Base-by-base conservation (phyloP, 2,888 invertebrate species). In the Conchocele bisecta region DNA sequence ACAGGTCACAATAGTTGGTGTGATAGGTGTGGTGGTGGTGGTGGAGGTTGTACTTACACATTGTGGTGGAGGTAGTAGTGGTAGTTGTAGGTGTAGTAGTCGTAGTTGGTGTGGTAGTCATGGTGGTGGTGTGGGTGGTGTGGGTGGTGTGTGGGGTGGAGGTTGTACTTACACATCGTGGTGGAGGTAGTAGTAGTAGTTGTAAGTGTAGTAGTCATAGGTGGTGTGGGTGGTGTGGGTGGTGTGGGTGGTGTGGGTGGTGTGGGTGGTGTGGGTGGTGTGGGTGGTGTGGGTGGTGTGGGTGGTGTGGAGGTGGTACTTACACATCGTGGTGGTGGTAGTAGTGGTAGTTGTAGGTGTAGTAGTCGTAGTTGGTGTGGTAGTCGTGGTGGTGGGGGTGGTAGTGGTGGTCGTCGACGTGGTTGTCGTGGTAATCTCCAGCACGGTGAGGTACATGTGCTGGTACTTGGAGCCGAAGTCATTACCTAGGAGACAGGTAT, bases 401-500 rank as follows among this genome's bases (percentile, higher is more conserved):
- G 83, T 78, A 4, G 84, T 81, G 22, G 79, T 81, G 0, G 82
- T 84, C 0, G 83, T 78, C 4, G 78, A 63, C 4, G 75, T 79
- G 22, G 80, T 75, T 5, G 75, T 81, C 0, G 79, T 80, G 0
- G 81, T 77, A 17, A 69, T 64, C 17, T 66, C 70, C 1, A 77
- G 41, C 3, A 88, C 84, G 3, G 65, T 83, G 6, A 88, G 68
- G 68, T 79, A 86, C 41, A 82, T 85, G 28, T 79, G 77, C 15
- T 75, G 76, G 56, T 83, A 83, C 29, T 81, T 84, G 28, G 86
- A 74, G 0, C 86, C 86, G 57, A 79, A 80, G 28, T 82, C 72
- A 58, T 85, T 86, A 0, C 86, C 86, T 2, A 83, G 81, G 31
- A 85, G 71, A 77, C 87, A 88, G 0, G 79, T 80, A 56, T 86